Evolutionary conservation across 2,888 invertebrate species (phyloP), one percentile per base, ranked within the genome.

Genomic region (Serrognathus titanus): DNA sequence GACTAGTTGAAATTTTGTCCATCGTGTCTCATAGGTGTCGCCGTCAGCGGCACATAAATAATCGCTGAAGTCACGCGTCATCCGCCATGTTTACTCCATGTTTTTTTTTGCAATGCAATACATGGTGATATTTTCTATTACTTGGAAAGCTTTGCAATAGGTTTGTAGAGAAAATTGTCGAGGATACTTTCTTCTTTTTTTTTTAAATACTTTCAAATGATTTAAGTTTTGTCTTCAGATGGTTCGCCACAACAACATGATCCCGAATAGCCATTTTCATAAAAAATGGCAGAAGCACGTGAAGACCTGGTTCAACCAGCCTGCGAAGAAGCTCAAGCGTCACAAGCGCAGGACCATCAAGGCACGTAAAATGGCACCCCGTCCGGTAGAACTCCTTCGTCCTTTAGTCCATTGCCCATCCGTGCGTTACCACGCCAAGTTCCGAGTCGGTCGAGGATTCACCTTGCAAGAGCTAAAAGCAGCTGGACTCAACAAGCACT

Each of bases 251-350:
- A 96, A 96, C 84, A 94, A 94, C 82, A 90, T 96, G 87, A 90
- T 97, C 76, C 95, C 97, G 55, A 95, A 96, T 87, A 94, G 89
- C 78, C 97, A 98, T 81, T 97, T 96, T 84, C 97, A 95, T 79
- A 98, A 98, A 82, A 92, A 97, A 82, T 98, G 97, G 97, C 93
- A 97, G 80, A 83, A 88, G 62, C 89, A 88, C 75, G 92, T 97
- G n/a, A 92, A 89, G 77, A 94, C 94, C 5, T 96, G 96, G 95
- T 98, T 98, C 78, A 92, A 95, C 75, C 97, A 98, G 73, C 97
- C 97, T 45, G 93, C 93, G 57, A 85, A 94, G 58, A 96, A 96
- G 78, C 80, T 85, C 68, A 86, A 95, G 63, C 86, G 97, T 68
- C 87, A 88, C 69, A 83, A 85, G 67, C 88, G 86, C 65, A 87